These are phyloP conservation scores for Notospermus geniculatus DNA, from an alignment of 1,140 invertebrate genomes.

Conservation along the genomic window DNA sequence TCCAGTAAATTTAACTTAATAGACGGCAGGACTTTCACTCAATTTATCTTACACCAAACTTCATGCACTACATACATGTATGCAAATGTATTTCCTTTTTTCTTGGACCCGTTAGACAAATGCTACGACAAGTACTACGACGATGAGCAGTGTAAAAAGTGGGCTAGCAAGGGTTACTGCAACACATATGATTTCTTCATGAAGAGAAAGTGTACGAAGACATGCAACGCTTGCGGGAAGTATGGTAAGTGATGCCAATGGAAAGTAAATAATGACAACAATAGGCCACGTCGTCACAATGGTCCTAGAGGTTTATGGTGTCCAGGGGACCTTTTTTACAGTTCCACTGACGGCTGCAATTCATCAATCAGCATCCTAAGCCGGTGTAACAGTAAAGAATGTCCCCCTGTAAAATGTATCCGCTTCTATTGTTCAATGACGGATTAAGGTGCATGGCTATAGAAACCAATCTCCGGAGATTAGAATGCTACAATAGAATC, in stretches of 20 bases:
- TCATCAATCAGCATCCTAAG: too few relatives aligned
- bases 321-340: too few relatives aligned
- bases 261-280: too few relatives aligned
- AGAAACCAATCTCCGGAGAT: too few relatives aligned
- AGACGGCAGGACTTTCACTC: background rate
- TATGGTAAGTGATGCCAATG: background rate
- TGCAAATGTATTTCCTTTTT: background rate
- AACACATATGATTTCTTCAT: background rate
- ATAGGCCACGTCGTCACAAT: too few relatives aligned
- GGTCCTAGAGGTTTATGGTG: too few relatives aligned
- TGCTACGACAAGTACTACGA: background rate
- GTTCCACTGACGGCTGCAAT: too few relatives aligned
- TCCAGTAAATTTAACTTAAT: background rate
- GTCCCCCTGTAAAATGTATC: too few relatives aligned
- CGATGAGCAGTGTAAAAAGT: background rate
- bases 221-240: background rate
- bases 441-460: too few relatives aligned
- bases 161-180: background rate
- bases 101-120: background rate
- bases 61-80: background rate
- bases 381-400: too few relatives aligned
- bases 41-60: background rate
- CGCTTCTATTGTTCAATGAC: too few relatives aligned
- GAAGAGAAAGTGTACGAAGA: constrained; percentile 1
- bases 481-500: too few relatives aligned